phyloP scores from a whole-genome alignment of 2,888 invertebrate species.

The Orthosia incerta region DNA sequence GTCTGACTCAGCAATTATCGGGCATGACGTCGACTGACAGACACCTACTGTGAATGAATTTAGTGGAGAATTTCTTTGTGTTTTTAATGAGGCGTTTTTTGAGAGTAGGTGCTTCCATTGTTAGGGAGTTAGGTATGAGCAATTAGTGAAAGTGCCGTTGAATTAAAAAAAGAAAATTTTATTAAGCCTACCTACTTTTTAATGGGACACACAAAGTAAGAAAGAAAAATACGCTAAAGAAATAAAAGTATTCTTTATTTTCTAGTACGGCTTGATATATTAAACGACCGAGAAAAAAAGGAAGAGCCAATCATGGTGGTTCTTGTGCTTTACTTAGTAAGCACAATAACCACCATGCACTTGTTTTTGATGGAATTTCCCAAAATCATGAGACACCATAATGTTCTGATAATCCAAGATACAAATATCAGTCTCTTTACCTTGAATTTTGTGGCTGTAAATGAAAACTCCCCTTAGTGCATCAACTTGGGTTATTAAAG shows the following conservation, averaged over 20 bases:
- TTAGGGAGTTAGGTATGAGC: neutral
- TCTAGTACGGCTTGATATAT: too few species aligned
- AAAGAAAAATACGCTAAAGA: neutral
- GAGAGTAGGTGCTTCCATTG: slow-evolving; percentile 27
- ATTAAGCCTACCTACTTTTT: neutral
- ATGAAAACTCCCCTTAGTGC: too few species aligned
- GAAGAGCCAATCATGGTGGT: too few species aligned
- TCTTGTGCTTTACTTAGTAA: too few species aligned
- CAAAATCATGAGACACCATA: neutral
- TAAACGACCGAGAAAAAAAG: too few species aligned
- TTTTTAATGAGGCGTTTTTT: slow-evolving; percentile 56
- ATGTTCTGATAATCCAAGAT: neutral
- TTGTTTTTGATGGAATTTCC: too few species aligned
- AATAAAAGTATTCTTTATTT: too few species aligned
- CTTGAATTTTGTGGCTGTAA: neutral
- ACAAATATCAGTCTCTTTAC: too few species aligned
- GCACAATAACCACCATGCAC: too few species aligned
- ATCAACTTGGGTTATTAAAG: too few species aligned
- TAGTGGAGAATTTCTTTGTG: slow-evolving; percentile 37
- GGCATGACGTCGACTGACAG: slow-evolving; percentile 54
- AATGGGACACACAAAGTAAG: too few species aligned
- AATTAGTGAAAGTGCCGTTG: slow-evolving; percentile 14
- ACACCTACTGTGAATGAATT: slow-evolving; percentile 51
- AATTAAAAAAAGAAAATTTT: neutral
- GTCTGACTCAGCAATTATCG: slow-evolving; percentile 68